A percentile compares a stretch with the other conserved stretches of the same genome.
Evolutionary conservation across 2,797 vertebrate genomes (phyloP).

Genomic region (Simalia tracyae): DNA sequence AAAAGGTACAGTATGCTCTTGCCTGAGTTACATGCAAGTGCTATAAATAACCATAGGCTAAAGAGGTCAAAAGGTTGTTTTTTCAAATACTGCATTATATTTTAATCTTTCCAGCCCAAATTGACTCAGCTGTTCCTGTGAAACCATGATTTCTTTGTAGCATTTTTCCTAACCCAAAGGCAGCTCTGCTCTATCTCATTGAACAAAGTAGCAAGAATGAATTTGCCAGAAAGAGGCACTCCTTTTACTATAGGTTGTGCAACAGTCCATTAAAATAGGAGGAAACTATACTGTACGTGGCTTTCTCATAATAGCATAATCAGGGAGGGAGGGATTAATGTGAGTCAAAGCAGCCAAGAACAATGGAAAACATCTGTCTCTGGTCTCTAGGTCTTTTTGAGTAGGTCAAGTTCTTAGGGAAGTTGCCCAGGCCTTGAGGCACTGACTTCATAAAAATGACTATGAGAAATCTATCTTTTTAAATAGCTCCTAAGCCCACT

Average conservation of each 20-base stretch:
- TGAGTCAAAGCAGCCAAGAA: neutral
- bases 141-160: slow-evolving; percentile 6
- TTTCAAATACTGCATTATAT: neutral
- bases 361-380: slow-evolving; percentile 28
- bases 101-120: neutral
- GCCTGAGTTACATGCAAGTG: neutral
- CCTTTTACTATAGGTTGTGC: slow-evolving; percentile 21
- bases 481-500: neutral
- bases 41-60: neutral
- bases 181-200: neutral
- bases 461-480: neutral
- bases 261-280: slow-evolving; percentile 20
- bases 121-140: neutral
- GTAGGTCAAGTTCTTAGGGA: slow-evolving; percentile 11
- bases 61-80: neutral
- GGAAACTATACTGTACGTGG: neutral
- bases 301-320: slow-evolving; percentile 19
- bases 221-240: slow-evolving; percentile 9
- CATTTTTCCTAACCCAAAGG: slow-evolving; percentile 8
- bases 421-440: slow-evolving; percentile 13
- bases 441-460: slow-evolving; percentile 1
- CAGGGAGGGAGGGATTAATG: neutral
- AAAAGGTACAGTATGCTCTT: neutral
- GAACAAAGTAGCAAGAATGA: slow-evolving; percentile 5
- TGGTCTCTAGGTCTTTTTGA: neutral